phyloP scores from a whole-genome alignment of 2,888 invertebrate genomes.

The Scaptomyza cyrtandrae region DNA sequence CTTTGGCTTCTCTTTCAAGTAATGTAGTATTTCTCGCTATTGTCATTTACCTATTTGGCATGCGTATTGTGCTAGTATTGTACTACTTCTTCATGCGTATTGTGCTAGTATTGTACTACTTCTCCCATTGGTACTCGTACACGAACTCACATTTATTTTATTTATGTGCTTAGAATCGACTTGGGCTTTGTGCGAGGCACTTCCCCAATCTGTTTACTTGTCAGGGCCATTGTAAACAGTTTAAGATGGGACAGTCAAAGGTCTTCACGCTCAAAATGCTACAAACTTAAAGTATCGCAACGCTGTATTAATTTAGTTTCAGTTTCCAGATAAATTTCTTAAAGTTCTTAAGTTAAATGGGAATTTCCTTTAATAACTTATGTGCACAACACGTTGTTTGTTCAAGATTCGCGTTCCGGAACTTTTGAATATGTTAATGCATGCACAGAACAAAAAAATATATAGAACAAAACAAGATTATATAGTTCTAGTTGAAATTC shows the following conservation, averaged over 20 bases:
- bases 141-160: slow-evolving; percentile 25
- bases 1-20: slow-evolving; percentile 26
- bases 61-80: slow-evolving; percentile 23
- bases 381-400: too few relatives aligned
- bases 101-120: slow-evolving; percentile 8
- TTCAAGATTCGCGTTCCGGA: background rate
- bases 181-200: slow-evolving; percentile 45
- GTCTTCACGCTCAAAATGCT: slow-evolving; percentile 30
- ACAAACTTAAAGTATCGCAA: slow-evolving; percentile 38
- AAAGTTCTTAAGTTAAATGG: too few relatives aligned
- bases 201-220: slow-evolving; percentile 40
- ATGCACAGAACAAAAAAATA: background rate
- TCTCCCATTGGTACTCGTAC: slow-evolving; percentile 18
- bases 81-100: slow-evolving; percentile 18
- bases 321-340: too few relatives aligned
- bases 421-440: background rate
- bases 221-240: slow-evolving; percentile 69
- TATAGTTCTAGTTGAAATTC: background rate
- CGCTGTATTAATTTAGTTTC: too few relatives aligned
- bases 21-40: slow-evolving; percentile 51
- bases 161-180: slow-evolving; percentile 49
- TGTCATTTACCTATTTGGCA: slow-evolving; percentile 39
- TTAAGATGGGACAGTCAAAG: slow-evolving; percentile 58
- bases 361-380: background rate
- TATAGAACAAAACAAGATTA: slow-evolving; percentile 7